phyloP scores from a whole-genome alignment of 30 jellyfish, hydroid and myxozoan genomes.

The Aurelia coerulea region DNA sequence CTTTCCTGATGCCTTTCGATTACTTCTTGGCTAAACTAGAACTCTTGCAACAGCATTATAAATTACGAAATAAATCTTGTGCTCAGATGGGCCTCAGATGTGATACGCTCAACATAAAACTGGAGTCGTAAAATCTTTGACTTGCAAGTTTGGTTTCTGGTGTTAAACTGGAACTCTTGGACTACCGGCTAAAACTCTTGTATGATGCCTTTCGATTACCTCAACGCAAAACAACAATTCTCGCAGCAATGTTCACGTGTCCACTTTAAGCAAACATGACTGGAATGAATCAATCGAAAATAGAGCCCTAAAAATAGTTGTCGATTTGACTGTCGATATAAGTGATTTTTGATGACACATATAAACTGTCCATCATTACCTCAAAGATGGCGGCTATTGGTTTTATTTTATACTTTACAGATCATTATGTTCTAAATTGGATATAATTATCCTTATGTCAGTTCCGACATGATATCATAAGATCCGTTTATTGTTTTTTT shows the following conservation, averaged over 20 bases:
- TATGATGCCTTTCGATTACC: too few relatives aligned
- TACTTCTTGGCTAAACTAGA: too few relatives aligned
- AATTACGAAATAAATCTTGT: too few relatives aligned
- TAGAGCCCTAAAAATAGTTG: conserved; percentile 2
- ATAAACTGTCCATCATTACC: conserved; percentile 49
- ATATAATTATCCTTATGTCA: conserved; percentile 25
- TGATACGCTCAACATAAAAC: too few relatives aligned
- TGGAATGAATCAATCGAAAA: not conserved
- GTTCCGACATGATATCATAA: conserved; percentile 49
- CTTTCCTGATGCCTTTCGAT: too few relatives aligned
- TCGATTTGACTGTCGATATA: conserved; percentile 7
- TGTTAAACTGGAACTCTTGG: too few relatives aligned
- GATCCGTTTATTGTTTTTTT: conserved; percentile 8
- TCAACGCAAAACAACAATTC: too few relatives aligned
- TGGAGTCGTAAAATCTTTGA: too few relatives aligned
- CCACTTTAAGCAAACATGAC: not conserved
- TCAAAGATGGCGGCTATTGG: conserved; percentile 26
- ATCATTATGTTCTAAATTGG: conserved; percentile 33
- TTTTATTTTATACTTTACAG: conserved; percentile 14
- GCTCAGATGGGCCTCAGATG: too few relatives aligned
- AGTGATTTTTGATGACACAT: conserved; percentile 40
- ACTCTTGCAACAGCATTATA: too few relatives aligned
- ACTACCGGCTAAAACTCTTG: too few relatives aligned
- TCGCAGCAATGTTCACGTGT: not conserved
- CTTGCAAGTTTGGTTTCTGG: too few relatives aligned